Conservation (phyloP, 2,888 invertebrate species). For the Glyphotaelius pellucidus region DNA sequence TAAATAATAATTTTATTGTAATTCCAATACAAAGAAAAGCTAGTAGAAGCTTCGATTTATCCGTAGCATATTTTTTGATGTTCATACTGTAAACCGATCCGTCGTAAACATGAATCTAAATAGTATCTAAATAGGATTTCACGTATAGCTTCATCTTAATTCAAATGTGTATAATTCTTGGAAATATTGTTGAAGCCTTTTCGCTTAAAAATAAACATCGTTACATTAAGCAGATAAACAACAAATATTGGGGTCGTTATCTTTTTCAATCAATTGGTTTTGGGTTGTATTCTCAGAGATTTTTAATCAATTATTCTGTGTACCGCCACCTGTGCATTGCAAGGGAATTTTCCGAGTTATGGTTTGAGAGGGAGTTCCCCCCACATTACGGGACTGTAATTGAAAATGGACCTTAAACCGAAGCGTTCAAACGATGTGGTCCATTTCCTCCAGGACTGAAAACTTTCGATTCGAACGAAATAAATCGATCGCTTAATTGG, state of each 20-base stretch:
- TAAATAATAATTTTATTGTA: no score
- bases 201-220: background rate
- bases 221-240: background rate
- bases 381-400: conserved; percentile 57
- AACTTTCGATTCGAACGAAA: conserved; percentile 41
- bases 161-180: background rate
- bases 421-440: conserved; percentile 31
- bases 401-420: conserved; percentile 60
- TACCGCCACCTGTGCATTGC: conserved; percentile 6
- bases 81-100: no score
- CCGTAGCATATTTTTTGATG: no score
- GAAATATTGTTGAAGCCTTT: background rate
- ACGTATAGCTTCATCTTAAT: no score
- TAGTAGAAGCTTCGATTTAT: no score
- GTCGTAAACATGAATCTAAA: no score
- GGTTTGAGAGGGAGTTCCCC: conserved; percentile 20
- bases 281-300: background rate
- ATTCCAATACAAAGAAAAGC: no score
- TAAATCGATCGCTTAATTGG: conserved; percentile 61
- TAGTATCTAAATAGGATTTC: no score
- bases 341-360: conserved; percentile 4
- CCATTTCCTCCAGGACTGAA: conserved; percentile 49
- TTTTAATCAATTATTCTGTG: conserved; percentile 6
- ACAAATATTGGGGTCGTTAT: background rate
- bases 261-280: background rate